A percentile compares a stretch with the other conserved stretches of the same genome.
phyloP scores from a whole-genome alignment of 2,113 vertebrate genomes.

The Panthera tigris region DNA sequence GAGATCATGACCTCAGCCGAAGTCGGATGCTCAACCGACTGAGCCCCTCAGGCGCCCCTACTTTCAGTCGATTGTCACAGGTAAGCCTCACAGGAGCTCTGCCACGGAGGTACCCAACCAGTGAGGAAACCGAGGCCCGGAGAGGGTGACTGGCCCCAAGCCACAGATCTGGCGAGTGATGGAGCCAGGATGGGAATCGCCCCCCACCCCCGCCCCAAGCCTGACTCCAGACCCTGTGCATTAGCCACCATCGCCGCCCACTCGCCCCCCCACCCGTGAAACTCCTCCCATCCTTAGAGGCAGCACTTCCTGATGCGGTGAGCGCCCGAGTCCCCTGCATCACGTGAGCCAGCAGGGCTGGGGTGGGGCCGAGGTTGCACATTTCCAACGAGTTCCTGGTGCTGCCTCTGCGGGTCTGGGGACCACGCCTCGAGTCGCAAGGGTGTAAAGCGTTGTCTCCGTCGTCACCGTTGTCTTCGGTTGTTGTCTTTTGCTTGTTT shows the following conservation, averaged over 20 bases:
- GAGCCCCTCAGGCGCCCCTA: too few relatives aligned
- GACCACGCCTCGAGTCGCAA: neutral
- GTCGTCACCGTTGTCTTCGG: neutral
- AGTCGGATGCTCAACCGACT: too few relatives aligned
- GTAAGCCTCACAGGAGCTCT: neutral
- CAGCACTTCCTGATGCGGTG: neutral
- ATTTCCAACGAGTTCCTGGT: neutral
- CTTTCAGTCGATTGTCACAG: too few relatives aligned
- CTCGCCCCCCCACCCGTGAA: accelerated
- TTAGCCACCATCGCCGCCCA: too few relatives aligned
- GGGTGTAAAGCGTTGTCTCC: too few relatives aligned
- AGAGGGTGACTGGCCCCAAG: neutral
- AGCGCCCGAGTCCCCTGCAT: accelerated
- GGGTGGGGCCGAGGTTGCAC: neutral
- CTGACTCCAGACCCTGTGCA: neutral
- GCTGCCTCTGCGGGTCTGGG: neutral
- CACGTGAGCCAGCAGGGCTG: accelerated
- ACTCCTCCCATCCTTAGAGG: too few relatives aligned
- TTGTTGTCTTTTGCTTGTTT: neutral
- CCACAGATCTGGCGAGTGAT: neutral
- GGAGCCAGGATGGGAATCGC: neutral
- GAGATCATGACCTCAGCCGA: too few relatives aligned
- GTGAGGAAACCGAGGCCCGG: accelerated
- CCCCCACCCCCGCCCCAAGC: neutral
- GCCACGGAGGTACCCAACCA: neutral